Evolutionary conservation across 1,140 invertebrate species (phyloP).

Genomic region (Probaryconus sp.): DNA sequence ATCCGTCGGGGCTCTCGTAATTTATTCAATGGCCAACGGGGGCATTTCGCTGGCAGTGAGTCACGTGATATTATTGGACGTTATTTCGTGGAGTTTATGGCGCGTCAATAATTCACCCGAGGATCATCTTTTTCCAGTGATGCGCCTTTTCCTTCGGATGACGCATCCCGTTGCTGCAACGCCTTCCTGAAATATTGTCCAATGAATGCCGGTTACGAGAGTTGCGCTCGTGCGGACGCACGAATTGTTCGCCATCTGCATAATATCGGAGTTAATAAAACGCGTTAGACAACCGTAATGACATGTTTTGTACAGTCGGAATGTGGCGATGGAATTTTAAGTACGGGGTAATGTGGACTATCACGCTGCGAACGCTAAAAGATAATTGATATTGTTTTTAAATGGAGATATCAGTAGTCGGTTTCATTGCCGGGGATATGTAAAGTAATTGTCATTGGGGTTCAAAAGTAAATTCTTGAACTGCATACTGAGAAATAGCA

Average conservation of each 20-base stretch:
- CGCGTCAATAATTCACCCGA: conserved; percentile 49
- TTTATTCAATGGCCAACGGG: conserved; percentile 43
- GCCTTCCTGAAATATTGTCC: conserved; percentile 41
- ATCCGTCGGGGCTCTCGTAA: conserved; percentile 45
- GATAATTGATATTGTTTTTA: too few species aligned
- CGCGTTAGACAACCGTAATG: conserved; percentile 44
- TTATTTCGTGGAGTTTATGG: conserved; percentile 4
- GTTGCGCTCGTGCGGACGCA: background rate
- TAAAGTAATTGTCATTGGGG: too few species aligned
- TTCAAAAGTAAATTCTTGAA: too few species aligned
- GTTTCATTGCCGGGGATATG: too few species aligned
- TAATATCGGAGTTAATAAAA: conserved; percentile 35
- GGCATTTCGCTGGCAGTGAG: conserved; percentile 33
- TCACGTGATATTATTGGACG: conserved; percentile 56
- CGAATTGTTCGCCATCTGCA: conserved; percentile 54
- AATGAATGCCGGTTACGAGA: conserved; percentile 44
- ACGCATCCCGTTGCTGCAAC: conserved; percentile 10
- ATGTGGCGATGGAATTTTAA: conserved; percentile 34
- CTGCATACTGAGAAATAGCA: too few species aligned
- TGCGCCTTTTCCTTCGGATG: conserved; percentile 9
- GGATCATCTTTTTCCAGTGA: conserved; percentile 32
- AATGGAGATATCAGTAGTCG: too few species aligned
- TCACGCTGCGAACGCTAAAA: background rate
- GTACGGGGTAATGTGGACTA: background rate
- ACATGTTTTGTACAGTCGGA: conserved; percentile 29